phyloP scores from a whole-genome alignment of 2,797 vertebrate genomes.

The Aeoliscus strigatus region DNA sequence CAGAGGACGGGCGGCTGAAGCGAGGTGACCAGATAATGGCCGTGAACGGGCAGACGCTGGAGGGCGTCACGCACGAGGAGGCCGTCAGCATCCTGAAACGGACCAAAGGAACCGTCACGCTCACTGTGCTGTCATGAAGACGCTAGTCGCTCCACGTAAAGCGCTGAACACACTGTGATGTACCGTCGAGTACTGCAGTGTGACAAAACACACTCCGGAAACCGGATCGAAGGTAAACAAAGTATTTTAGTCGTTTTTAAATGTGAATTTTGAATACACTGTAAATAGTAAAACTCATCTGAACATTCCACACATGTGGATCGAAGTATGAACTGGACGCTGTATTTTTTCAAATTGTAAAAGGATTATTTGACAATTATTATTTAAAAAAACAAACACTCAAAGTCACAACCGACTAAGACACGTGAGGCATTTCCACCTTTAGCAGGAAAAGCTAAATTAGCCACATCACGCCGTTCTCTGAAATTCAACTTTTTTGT shows the following conservation, averaged over 20 bases:
- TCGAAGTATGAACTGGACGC: slow-evolving; percentile 31
- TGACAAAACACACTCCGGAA: not conserved
- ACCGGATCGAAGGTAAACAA: not conserved
- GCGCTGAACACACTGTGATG: not conserved
- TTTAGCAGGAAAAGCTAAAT: slow-evolving; percentile 17
- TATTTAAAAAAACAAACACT: no score
- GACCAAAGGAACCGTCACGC: slow-evolving; percentile 91
- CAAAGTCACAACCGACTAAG: slow-evolving; percentile 17
- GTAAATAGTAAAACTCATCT: slow-evolving; percentile 17
- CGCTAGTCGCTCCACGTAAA: no score
- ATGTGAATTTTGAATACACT: slow-evolving; percentile 12
- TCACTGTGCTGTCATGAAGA: slow-evolving; percentile 85
- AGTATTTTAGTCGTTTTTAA: slow-evolving; percentile 2
- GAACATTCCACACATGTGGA: slow-evolving; percentile 33
- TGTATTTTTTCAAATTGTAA: slow-evolving; percentile 1
- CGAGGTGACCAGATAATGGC: slow-evolving; percentile 97
- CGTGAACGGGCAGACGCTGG: slow-evolving; percentile 91
- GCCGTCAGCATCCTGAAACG: slow-evolving; percentile 92
- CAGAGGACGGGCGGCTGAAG: slow-evolving; percentile 93
- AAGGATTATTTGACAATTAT: slow-evolving; percentile 1
- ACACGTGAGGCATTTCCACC: slow-evolving; percentile 4
- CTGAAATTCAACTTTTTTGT: slow-evolving; percentile 1
- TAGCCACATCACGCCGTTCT: slow-evolving; percentile 21
- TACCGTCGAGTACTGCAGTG: slow-evolving; percentile 10
- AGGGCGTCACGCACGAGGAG: slow-evolving; percentile 95